A percentile compares a stretch with the other conserved stretches of the same genome.
These are phyloP conservation scores for Hipparchia sbordonii DNA, from an alignment of 2,888 invertebrate species.

Conservation along the genomic window DNA sequence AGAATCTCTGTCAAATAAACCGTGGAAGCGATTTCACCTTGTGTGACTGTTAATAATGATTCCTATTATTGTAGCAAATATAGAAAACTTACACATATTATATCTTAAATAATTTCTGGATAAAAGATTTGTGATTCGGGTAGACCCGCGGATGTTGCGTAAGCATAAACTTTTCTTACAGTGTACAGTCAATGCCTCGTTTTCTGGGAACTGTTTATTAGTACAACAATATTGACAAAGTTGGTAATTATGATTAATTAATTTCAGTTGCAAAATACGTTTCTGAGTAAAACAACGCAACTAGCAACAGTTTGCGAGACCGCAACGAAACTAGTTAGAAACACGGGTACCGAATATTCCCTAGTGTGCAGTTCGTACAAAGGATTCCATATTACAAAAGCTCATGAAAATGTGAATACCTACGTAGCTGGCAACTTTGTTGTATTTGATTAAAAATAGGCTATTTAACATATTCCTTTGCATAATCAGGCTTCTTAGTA, in stretches of 20 bases:
- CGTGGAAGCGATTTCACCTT: no score
- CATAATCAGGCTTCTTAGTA: not conserved
- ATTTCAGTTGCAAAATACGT: slow-evolving; percentile 20
- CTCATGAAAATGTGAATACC: slow-evolving; percentile 6
- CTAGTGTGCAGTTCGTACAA: slow-evolving; percentile 25
- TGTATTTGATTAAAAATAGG: not conserved
- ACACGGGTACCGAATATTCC: slow-evolving; percentile 23
- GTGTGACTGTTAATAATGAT: no score
- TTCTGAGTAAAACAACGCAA: slow-evolving; percentile 17
- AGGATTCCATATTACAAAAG: slow-evolving; percentile 23
- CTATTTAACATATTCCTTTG: not conserved
- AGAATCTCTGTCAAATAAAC: no score
- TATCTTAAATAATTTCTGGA: no score
- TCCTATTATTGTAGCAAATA: no score
- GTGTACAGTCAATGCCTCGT: no score
- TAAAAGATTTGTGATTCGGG: no score
- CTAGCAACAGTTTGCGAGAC: slow-evolving; percentile 27
- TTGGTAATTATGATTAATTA: not conserved
- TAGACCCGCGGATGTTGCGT: no score
- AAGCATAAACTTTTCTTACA: no score
- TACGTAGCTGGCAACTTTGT: not conserved
- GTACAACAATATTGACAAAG: no score
- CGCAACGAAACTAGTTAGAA: slow-evolving; percentile 28
- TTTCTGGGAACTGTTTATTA: no score
- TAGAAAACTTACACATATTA: no score